Conservation (phyloP, 2,113 vertebrate genomes). For the Actenoides hombroni region DNA sequence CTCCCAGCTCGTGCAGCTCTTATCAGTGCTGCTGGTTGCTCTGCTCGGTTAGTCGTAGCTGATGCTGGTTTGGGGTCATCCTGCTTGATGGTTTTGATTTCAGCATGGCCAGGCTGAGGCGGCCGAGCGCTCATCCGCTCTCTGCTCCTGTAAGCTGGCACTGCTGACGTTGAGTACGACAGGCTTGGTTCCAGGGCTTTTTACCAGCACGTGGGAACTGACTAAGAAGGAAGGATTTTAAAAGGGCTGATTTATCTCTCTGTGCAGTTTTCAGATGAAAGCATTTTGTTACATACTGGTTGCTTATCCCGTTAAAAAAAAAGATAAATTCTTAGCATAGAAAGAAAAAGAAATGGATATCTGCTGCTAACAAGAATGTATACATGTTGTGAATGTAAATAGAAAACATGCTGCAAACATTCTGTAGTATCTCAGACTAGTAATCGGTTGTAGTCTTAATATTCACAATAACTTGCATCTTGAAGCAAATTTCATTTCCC, state of each 20-base stretch:
- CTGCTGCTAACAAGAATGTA: neutral
- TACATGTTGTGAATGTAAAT: neutral
- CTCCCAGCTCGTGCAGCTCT: neutral
- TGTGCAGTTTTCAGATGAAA: neutral
- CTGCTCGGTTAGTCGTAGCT: neutral
- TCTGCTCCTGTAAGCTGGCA: too few species aligned
- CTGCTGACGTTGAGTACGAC: too few species aligned
- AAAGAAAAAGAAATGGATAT: neutral
- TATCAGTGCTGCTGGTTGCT: neutral
- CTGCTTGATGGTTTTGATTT: neutral
- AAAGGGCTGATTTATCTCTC: neutral
- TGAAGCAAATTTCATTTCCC: neutral
- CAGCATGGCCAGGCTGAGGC: neutral
- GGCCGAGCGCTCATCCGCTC: too few species aligned
- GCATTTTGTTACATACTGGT: neutral
- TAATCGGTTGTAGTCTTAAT: neutral
- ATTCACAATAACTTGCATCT: neutral
- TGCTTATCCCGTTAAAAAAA: neutral
- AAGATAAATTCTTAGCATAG: neutral
- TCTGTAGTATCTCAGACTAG: neutral
- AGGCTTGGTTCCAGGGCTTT: neutral
- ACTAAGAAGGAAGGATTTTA: neutral
- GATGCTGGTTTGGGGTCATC: neutral
- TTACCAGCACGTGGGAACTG: neutral
- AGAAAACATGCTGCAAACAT: neutral